phyloP scores from a whole-genome alignment of 2,797 vertebrate species.

The Bradypus variegatus region DNA sequence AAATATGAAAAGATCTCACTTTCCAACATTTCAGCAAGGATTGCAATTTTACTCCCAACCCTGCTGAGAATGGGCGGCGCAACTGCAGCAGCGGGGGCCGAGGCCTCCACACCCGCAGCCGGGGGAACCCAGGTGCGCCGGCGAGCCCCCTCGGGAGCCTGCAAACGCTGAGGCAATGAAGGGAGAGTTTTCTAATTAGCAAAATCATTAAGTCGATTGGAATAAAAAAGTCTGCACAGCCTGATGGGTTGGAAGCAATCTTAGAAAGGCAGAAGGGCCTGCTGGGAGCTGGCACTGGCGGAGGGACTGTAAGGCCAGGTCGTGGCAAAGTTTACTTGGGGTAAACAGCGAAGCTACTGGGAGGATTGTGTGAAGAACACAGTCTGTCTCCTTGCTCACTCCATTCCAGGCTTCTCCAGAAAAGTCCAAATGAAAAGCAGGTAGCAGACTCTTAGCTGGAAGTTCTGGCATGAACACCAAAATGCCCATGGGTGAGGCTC shows the following conservation, averaged over 20 bases:
- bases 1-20: not conserved
- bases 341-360: not conserved
- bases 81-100: not conserved
- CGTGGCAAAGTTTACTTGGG: not conserved
- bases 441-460: not conserved
- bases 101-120: no score
- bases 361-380: not conserved
- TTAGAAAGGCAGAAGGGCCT: not conserved
- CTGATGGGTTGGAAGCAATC: not conserved
- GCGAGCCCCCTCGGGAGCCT: not conserved
- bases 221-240: not conserved
- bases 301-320: not conserved
- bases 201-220: not conserved
- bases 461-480: not conserved
- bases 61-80: accelerated
- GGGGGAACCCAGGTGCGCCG: accelerated
- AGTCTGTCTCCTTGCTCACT: not conserved
- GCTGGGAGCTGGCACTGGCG: not conserved
- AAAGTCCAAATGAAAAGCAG: not conserved
- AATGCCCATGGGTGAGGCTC: not conserved
- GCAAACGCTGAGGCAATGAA: not conserved
- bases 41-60: accelerated
- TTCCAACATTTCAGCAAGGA: not conserved
- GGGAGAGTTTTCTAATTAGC: slow-evolving; percentile 26
- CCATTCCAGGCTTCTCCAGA: not conserved